phyloP scores from a whole-genome alignment of 2,797 vertebrate genomes.

The Onychomys leucogaster region DNA sequence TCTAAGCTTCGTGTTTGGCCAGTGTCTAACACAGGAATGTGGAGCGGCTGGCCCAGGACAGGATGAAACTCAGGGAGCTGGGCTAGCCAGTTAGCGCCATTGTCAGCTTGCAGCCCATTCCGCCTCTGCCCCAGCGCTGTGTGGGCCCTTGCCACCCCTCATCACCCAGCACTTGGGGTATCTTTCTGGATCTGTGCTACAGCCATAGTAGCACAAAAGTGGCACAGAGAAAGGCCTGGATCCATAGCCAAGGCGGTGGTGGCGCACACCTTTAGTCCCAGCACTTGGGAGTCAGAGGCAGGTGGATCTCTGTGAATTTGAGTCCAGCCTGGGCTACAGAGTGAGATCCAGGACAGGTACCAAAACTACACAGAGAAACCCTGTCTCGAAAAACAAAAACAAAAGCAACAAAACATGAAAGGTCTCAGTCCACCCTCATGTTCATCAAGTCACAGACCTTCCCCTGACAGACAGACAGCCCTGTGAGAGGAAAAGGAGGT shows the following conservation, averaged over 20 bases:
- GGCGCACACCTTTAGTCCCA: no score
- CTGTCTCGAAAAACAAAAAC: no score
- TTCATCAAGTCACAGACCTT: background rate
- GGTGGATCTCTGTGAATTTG: no score
- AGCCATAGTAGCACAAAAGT: background rate
- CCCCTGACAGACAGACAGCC: background rate
- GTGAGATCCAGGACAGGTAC: no score
- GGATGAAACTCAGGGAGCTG: background rate
- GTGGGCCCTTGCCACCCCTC: background rate
- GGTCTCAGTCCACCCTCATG: background rate
- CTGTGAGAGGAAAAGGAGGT: background rate
- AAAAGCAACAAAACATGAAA: no score
- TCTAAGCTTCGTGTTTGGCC: background rate
- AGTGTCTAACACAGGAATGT: background rate
- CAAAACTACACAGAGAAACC: no score
- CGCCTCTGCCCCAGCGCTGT: background rate
- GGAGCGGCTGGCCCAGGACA: background rate
- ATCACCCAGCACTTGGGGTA: background rate
- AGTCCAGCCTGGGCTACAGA: no score
- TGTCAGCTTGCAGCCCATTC: no score
- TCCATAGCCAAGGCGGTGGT: no score
- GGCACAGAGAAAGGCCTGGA: background rate
- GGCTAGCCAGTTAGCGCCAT: background rate
- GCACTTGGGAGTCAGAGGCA: no score
- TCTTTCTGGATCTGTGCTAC: background rate